A percentile compares a stretch with the other conserved stretches of the same genome.
phyloP scores from a whole-genome alignment of 2,113 vertebrate genomes.

The Buteo buteo region DNA sequence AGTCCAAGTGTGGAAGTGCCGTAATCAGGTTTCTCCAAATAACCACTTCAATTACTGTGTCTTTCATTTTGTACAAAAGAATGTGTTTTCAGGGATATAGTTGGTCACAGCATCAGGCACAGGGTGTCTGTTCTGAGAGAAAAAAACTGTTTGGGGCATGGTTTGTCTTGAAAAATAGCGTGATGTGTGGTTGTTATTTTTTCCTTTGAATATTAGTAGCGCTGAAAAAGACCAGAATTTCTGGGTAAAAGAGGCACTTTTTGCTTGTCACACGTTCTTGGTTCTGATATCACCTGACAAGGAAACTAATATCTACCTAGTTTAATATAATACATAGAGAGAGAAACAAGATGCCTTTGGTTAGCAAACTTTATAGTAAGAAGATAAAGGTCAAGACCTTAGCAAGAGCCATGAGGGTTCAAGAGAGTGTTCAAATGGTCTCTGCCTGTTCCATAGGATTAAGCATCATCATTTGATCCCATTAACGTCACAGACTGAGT shows the following conservation, averaged over 20 bases:
- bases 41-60: neutral
- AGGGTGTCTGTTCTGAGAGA: neutral
- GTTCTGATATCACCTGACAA: neutral
- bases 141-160: neutral
- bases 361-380: neutral
- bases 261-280: neutral
- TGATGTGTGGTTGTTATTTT: neutral
- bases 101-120: neutral
- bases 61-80: neutral
- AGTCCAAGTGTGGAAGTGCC: neutral
- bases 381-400: neutral
- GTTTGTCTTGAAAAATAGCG: neutral
- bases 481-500: neutral
- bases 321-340: neutral
- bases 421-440: neutral
- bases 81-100: fast-evolving
- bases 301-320: neutral
- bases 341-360: neutral
- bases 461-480: neutral
- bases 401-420: neutral
- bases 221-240: neutral
- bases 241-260: neutral
- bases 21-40: neutral
- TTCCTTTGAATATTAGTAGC: neutral
- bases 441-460: neutral